A percentile compares a stretch with the other conserved stretches of the same genome.
Conservation (phyloP, 2,797 vertebrate species). For the Odontamblyopus lacepedii region DNA sequence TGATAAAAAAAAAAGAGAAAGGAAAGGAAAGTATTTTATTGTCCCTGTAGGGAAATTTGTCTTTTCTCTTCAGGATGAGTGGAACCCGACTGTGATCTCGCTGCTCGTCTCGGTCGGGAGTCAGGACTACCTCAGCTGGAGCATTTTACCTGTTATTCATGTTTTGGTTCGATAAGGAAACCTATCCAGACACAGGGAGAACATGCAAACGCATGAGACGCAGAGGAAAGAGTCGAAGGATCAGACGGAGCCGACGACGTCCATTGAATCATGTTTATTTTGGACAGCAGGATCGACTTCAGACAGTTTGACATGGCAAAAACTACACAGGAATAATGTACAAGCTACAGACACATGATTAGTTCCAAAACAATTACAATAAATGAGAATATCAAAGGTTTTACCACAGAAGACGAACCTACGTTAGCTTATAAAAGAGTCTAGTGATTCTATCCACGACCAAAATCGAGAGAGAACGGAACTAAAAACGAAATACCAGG, state of each 20-base stretch:
- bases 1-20: too few relatives aligned
- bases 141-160: too few relatives aligned
- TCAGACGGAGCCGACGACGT: neutral
- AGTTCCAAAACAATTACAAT: constrained; percentile 63
- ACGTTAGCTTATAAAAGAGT: neutral
- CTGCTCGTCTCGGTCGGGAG: too few relatives aligned
- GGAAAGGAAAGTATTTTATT: too few relatives aligned
- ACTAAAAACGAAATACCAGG: neutral
- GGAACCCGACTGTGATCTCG: too few relatives aligned
- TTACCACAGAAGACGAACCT: neutral
- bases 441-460: neutral
- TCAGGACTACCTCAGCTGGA: too few relatives aligned
- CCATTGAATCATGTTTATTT: constrained; percentile 48
- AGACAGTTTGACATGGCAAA: constrained; percentile 36
- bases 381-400: constrained; percentile 52
- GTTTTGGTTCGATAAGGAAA: too few relatives aligned
- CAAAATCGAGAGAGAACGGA: neutral
- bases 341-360: constrained; percentile 26
- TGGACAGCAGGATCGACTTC: constrained; percentile 43
- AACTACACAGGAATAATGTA: constrained; percentile 16
- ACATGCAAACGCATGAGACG: too few relatives aligned
- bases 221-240: too few relatives aligned
- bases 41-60: too few relatives aligned
- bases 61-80: too few relatives aligned
- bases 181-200: too few relatives aligned